Evolutionary conservation across 1,140 invertebrate genomes (phyloP), one percentile per base, ranked within the genome.

Genomic region (Philotrypesis tridentata): DNA sequence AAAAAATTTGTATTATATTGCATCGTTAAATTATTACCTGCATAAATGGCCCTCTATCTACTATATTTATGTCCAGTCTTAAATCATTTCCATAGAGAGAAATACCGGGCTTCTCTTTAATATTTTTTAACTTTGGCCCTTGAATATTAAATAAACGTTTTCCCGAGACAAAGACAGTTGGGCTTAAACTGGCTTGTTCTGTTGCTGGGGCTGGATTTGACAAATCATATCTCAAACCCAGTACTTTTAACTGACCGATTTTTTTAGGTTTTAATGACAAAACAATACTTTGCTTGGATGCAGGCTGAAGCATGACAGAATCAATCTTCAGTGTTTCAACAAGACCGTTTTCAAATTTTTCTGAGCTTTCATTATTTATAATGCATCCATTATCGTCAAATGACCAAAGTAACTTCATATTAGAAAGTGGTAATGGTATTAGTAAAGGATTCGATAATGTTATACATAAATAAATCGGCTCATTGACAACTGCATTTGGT

Each of bases 341-440:
- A 80, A 90, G 37, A 79, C 88, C 88, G 79, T 86, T 73, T 84
- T 88, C 77, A 23, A 55, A 79, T 60, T 85, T 65, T 14, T 79
- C 90, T 90, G 25, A 88, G 48, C 11, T 85, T 68, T 68, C 90
- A 87, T 91, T 90, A 82, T 93, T 93, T 14, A 87, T 88, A 4
- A 90, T 48, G 23, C 85, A 86, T 73, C 92, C 90, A 29, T 92
- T 89, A 25, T 89, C 87, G 7, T 89, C 90, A 5, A 97, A 96
- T 25, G 92, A 94, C 96, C 97, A 98, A n/a, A 97, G 89, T 23
- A 98, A 89, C 86, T 95, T 93, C 5, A 98, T 92, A 84, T 97
- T 94, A 48, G 93, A 93, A 29, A 98, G 89, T 23, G 94, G 91
- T 72, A 98, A 87, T 6, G 95, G 91, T 65, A 97, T 95, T 83